phyloP scores from a whole-genome alignment of 2,888 invertebrate species.

The Aradus depressus region DNA sequence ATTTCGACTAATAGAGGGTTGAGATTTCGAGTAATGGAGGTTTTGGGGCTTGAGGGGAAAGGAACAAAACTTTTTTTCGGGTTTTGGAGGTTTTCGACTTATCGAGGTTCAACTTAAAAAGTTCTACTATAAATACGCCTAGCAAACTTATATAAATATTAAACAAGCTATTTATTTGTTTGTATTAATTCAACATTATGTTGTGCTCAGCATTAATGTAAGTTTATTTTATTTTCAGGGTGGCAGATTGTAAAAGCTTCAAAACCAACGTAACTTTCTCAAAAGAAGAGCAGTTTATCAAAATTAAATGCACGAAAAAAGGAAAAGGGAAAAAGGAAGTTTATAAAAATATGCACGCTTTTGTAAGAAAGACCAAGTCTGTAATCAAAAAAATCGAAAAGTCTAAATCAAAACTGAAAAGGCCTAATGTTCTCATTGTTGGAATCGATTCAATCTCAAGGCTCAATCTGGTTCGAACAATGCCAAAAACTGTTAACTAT shows the following conservation, averaged over 20 bases:
- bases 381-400: conserved; percentile 40
- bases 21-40: too few relatives aligned
- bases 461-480: conserved; percentile 60
- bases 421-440: conserved; percentile 36
- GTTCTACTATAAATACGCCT: too few relatives aligned
- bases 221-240: conserved; percentile 27
- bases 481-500: conserved; percentile 58
- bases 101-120: too few relatives aligned
- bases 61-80: too few relatives aligned
- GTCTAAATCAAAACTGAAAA: too few relatives aligned
- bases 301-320: conserved; percentile 25
- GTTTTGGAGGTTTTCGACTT: too few relatives aligned
- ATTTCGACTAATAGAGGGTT: too few relatives aligned
- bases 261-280: conserved; percentile 25
- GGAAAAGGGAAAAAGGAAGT: conserved; percentile 31
- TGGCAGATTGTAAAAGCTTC: conserved; percentile 25
- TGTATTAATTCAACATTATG: too few relatives aligned
- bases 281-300: conserved; percentile 26
- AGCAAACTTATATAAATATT: too few relatives aligned
- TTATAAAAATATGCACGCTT: conserved; percentile 47
- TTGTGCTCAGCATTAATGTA: too few relatives aligned
- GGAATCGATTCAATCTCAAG: conserved; percentile 80
- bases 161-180: too few relatives aligned
- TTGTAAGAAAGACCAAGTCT: conserved; percentile 42
- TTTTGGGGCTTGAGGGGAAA: too few relatives aligned